phyloP scores from a whole-genome alignment of 35 echinoderm and acorn worm genomes.

The Ophioderma brevispina region DNA sequence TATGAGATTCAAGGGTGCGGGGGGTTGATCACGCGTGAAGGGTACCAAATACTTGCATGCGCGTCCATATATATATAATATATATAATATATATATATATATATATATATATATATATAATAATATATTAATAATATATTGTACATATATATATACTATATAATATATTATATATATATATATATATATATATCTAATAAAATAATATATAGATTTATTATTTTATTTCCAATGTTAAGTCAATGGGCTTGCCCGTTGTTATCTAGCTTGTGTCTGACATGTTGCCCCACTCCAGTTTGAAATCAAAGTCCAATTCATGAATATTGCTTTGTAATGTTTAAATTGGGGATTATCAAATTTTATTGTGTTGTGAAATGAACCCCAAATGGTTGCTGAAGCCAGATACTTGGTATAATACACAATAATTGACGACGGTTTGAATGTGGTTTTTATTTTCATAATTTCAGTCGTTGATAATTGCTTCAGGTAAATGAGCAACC shows the following conservation, averaged over 20 bases:
- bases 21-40: too few species aligned
- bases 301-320: background rate
- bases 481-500: background rate
- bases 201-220: too few species aligned
- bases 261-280: background rate
- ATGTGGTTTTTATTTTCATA: background rate
- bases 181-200: too few species aligned
- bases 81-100: too few species aligned
- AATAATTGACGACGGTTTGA: background rate
- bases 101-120: too few species aligned
- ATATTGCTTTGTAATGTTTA: background rate
- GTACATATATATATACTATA: too few species aligned
- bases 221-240: background rate
- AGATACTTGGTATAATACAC: background rate
- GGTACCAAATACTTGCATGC: too few species aligned
- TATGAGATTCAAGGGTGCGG: too few species aligned
- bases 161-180: too few species aligned
- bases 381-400: background rate
- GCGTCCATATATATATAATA: too few species aligned
- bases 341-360: background rate
- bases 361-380: background rate
- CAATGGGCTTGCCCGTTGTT: background rate
- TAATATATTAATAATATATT: too few species aligned
- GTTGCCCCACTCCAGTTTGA: background rate
- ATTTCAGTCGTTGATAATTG: background rate